Percentiles rank a stretch among this genome's conserved stretches.
Conservation (phyloP, 53 echinoderm and acorn worm genomes). For the Astropecten irregularis region DNA sequence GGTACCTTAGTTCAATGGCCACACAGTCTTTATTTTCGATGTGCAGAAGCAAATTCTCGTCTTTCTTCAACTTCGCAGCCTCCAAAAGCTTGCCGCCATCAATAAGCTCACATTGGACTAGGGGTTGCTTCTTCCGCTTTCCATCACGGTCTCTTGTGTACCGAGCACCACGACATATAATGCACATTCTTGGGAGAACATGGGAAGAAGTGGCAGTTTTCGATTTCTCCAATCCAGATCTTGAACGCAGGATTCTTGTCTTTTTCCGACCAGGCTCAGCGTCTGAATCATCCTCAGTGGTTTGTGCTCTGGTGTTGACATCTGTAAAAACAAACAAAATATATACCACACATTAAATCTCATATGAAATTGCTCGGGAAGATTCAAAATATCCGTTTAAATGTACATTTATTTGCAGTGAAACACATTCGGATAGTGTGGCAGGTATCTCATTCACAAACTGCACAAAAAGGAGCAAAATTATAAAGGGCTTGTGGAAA, state of each 20-base stretch:
- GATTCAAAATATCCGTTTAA: too few relatives aligned
- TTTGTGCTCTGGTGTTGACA: not conserved
- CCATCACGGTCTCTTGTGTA: not conserved
- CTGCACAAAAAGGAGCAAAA: too few relatives aligned
- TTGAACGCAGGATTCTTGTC: not conserved
- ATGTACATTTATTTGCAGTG: too few relatives aligned
- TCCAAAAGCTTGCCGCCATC: not conserved
- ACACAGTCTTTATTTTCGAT: constrained; percentile 40
- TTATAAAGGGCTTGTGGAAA: too few relatives aligned
- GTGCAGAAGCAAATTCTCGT: not conserved
- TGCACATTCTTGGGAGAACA: constrained; percentile 26
- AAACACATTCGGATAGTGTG: too few relatives aligned
- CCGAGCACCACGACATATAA: not conserved
- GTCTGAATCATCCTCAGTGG: constrained; percentile 1
- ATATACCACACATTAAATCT: not conserved
- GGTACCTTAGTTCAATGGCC: constrained; percentile 13
- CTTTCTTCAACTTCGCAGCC: constrained; percentile 29
- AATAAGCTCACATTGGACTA: constrained; percentile 1
- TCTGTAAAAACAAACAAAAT: not conserved
- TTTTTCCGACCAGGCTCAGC: not conserved
- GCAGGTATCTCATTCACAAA: too few relatives aligned
- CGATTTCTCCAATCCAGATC: not conserved
- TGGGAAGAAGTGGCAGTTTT: not conserved
- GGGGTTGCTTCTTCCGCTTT: not conserved
- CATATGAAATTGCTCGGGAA: too few relatives aligned